Evolutionary conservation across 2,797 vertebrate genomes (phyloP).

Genomic region (Chelon auratus): DNA sequence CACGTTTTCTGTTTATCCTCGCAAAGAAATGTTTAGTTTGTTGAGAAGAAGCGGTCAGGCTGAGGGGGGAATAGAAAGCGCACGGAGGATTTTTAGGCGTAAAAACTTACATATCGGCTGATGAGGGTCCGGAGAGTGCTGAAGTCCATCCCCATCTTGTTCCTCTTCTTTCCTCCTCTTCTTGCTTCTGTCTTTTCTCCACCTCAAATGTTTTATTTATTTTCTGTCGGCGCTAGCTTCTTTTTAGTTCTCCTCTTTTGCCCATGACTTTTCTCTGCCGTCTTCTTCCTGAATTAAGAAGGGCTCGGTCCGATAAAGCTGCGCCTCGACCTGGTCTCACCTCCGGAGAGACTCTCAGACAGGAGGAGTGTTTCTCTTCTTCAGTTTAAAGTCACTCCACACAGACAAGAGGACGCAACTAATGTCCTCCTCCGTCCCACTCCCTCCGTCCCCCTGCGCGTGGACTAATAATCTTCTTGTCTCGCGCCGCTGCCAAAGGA

Average conservation of each 20-base stretch:
- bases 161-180: constrained; percentile 28
- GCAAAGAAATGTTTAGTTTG: background rate
- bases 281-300: constrained; percentile 40
- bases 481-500: constrained; percentile 60
- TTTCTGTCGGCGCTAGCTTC: constrained; percentile 66
- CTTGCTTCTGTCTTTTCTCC: constrained; percentile 14
- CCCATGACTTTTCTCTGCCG: constrained; percentile 75
- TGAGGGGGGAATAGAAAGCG: no score
- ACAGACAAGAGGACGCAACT: constrained; percentile 27
- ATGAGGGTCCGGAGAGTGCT: constrained; percentile 92
- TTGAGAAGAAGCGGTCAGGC: no score
- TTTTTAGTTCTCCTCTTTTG: constrained; percentile 56
- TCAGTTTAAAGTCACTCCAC: background rate
- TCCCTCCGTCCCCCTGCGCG: constrained; percentile 22
- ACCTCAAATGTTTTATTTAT: background rate
- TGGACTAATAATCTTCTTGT: constrained; percentile 66
- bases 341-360: background rate
- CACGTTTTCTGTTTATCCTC: background rate
- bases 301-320: constrained; percentile 2
- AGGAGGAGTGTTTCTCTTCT: constrained; percentile 17
- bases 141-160: constrained; percentile 90
- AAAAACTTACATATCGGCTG: constrained; percentile 93
- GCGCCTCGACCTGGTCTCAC: constrained; percentile 5
- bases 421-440: constrained; percentile 24
- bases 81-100: no score